Evolutionary conservation across 2,113 vertebrate genomes (phyloP).

Genomic region (Lethenteron reissneri): DNA sequence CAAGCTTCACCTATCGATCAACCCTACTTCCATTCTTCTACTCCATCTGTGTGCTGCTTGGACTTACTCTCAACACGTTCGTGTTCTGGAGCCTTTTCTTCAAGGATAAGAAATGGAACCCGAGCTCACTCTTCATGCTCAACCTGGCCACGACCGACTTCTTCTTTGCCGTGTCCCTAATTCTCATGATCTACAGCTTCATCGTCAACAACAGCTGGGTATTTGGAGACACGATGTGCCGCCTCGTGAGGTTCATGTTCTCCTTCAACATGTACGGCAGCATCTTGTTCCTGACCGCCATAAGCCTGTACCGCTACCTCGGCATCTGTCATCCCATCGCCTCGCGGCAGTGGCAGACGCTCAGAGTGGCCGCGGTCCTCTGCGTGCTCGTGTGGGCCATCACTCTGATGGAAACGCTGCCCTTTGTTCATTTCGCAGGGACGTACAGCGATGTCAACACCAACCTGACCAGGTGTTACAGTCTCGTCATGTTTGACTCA

Average conservation of each 20-base stretch:
- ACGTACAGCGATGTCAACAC: conserved; percentile 30
- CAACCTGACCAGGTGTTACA: conserved; percentile 46
- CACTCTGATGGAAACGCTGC: too few species aligned
- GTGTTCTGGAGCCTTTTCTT: too few species aligned
- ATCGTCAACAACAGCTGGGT: conserved; percentile 13
- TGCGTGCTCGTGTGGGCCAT: too few species aligned
- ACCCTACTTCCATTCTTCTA: too few species aligned
- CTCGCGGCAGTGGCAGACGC: too few species aligned
- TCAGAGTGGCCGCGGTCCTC: too few species aligned
- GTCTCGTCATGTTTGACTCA: conserved; percentile 29
- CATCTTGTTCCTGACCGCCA: conserved; percentile 24
- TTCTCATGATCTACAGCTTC: not conserved
- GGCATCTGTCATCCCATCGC: conserved; percentile 15
- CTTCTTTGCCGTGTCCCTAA: not conserved
- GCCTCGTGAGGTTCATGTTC: conserved; percentile 19
- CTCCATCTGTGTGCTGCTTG: too few species aligned
- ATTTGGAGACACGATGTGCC: conserved; percentile 20
- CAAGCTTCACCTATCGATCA: too few species aligned
- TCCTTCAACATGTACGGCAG: conserved; percentile 26
- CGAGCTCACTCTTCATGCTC: too few species aligned
- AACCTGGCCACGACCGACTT: not conserved
- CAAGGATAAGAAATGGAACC: too few species aligned
- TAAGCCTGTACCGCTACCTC: conserved; percentile 20
- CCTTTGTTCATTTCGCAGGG: too few species aligned
- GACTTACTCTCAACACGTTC: too few species aligned